A percentile compares a stretch with the other conserved stretches of the same genome.
phyloP scores from a whole-genome alignment of 2,797 vertebrate genomes.

The Rhinatrema bivittatum region DNA sequence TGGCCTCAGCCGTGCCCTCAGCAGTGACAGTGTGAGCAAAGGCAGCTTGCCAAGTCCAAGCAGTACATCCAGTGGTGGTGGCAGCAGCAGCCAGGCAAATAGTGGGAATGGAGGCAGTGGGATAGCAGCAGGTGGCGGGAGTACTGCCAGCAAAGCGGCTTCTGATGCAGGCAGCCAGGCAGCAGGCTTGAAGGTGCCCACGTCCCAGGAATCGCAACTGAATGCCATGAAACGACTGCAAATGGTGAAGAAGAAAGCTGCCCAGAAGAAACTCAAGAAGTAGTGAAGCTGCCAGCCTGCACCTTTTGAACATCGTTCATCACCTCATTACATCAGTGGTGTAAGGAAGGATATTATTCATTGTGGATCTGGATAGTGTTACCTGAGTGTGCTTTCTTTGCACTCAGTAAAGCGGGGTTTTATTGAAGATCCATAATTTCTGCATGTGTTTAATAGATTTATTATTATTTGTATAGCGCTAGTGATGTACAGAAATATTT shows the following conservation, averaged over 20 bases:
- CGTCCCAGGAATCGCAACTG: conserved; percentile 91
- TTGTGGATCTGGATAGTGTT: no score
- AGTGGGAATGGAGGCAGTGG: conserved; percentile 41
- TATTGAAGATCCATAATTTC: no score
- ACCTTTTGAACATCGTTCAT: no score
- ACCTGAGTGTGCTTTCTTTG: no score
- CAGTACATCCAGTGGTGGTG: conserved; percentile 43
- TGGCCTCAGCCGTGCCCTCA: conserved; percentile 77
- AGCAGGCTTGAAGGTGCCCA: conserved; percentile 72
- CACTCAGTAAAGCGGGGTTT: no score
- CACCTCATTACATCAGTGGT: no score
- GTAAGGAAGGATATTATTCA: no score
- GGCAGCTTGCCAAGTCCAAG: conserved; percentile 59
- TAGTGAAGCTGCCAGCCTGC: conserved; percentile 27
- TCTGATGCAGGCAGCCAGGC: conserved; percentile 39
- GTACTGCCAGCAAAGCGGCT: conserved; percentile 49
- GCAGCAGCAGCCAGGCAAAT: conserved; percentile 21
- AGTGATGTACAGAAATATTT: no score
- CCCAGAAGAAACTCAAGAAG: conserved; percentile 95
- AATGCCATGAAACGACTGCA: conserved; percentile 93
- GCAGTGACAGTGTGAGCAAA: conserved; percentile 81
- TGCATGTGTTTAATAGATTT: no score
- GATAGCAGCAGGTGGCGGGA: conserved; percentile 29
- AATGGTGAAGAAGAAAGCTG: conserved; percentile 96
- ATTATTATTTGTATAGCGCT: no score